phyloP scores from a whole-genome alignment of 2,888 invertebrate species.

The Andrena hattorfiana region DNA sequence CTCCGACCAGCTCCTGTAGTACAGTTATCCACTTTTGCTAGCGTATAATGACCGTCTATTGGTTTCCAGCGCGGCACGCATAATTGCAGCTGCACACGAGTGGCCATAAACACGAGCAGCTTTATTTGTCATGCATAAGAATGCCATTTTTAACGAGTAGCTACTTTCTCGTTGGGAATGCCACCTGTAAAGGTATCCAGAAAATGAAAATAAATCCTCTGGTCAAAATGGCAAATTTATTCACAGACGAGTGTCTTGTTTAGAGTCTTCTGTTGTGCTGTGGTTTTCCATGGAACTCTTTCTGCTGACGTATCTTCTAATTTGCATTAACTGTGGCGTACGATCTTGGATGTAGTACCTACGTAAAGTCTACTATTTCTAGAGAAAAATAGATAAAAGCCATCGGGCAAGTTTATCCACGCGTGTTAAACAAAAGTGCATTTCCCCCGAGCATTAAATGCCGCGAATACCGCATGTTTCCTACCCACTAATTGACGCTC shows the following conservation, averaged over 20 bases:
- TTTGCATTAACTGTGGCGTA: too few species aligned
- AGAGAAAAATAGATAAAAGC: neutral
- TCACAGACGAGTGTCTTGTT: neutral
- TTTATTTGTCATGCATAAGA: slow-evolving; percentile 1
- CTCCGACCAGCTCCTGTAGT: slow-evolving; percentile 15
- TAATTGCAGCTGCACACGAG: slow-evolving; percentile 18
- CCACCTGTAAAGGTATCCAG: neutral
- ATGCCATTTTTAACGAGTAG: neutral
- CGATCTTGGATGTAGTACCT: too few species aligned
- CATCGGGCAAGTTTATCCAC: neutral
- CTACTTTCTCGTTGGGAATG: neutral
- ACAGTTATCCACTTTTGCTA: slow-evolving; percentile 68
- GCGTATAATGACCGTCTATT: slow-evolving; percentile 23
- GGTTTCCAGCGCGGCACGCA: neutral
- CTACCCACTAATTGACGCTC: neutral
- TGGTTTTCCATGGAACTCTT: too few species aligned
- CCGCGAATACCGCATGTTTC: slow-evolving; percentile 6
- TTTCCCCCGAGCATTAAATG: neutral
- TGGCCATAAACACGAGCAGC: neutral
- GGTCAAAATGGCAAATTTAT: neutral
- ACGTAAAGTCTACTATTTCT: too few species aligned
- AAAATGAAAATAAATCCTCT: neutral
- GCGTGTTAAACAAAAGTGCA: neutral
- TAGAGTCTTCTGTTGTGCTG: too few species aligned
- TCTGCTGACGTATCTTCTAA: too few species aligned